Base-by-base conservation (phyloP, 2,888 invertebrate genomes). In the Harpalus rubripes region DNA sequence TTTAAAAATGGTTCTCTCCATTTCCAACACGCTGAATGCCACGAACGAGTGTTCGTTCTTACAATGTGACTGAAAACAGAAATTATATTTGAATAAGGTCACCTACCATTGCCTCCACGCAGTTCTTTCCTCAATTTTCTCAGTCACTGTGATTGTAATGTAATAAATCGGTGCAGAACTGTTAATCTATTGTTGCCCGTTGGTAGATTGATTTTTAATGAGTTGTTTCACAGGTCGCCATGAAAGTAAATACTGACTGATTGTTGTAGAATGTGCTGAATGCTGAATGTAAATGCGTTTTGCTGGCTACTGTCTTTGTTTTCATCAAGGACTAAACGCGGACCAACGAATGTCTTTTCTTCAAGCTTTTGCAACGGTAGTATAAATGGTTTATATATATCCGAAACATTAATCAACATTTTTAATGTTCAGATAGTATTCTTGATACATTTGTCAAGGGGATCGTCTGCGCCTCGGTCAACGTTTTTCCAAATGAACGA, bases 51-150 rank as follows among this genome's bases (percentile, higher is more conserved):
- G 63, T 56, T n/a, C 56, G 26, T 1, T 22, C 22, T 22, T 26
- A 63, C 63, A 63, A 32, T 18, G 44, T 44, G 72, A 44, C 12
- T 74, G 44, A 74, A 72, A 58, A 59, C 32, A 58, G 39, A 39
- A 79, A 79, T 79, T 32, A 32, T 78, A 78, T 79, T 79, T 26
- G 59, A 61, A 41, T 58, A 79, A 79, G 61, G 79, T 79, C 79
- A 78, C 2, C 44, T 52, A 32, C 0, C 65, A 59, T 16, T 59
- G 59, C n/a, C 59, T 59, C 41, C 26, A 68, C 56, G 44, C 3
- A 16, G 52, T 26, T 22, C 32, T 56, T 22, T 76, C 15, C 32
- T 18, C 58, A 61, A 16, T 79, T 52, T 44, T 79, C 39, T 79
- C 16, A 7, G 79, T n/a, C 26, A 22, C 26, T 1, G 79, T 7